Conservation (phyloP, 2,888 invertebrate genomes). For the Sisyra terminalis region DNA sequence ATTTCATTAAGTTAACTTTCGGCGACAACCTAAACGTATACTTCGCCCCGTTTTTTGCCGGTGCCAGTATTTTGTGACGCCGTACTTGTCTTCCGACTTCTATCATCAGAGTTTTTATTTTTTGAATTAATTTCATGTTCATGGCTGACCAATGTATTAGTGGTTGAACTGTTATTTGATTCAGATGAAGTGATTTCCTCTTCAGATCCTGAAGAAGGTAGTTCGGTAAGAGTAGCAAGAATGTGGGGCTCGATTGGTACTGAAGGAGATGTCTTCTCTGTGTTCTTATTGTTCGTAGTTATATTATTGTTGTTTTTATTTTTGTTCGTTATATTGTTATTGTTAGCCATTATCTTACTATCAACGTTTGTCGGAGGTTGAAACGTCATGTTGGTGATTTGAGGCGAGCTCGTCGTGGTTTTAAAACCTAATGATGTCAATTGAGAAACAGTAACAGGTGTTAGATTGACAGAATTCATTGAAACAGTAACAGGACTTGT, state of each 20-base stretch:
- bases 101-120: conserved; percentile 14
- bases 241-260: conserved; percentile 20
- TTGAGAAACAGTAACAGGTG: conserved; percentile 36
- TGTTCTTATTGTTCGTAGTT: conserved; percentile 22
- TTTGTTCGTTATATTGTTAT: too few species aligned
- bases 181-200: conserved; percentile 12
- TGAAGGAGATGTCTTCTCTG: conserved; percentile 21
- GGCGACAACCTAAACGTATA: conserved; percentile 29
- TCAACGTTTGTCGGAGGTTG: conserved; percentile 22
- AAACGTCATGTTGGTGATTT: conserved; percentile 19
- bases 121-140: background rate
- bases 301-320: conserved; percentile 11
- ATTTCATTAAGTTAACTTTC: too few species aligned
- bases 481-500: conserved; percentile 28
- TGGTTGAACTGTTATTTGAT: conserved; percentile 10
- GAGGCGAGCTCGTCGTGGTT: conserved; percentile 16
- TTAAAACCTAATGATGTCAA: conserved; percentile 13
- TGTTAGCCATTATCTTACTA: conserved; percentile 20
- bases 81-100: conserved; percentile 28
- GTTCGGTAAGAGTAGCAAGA: conserved; percentile 16
- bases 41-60: conserved; percentile 32
- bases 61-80: conserved; percentile 23
- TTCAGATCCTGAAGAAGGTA: conserved; percentile 11
- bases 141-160: conserved; percentile 13
- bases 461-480: conserved; percentile 25